A percentile compares a stretch with the other conserved stretches of the same genome.
These are phyloP conservation scores for Apodemus sylvaticus DNA, from an alignment of 2,113 vertebrate genomes.

Conservation along the genomic window DNA sequence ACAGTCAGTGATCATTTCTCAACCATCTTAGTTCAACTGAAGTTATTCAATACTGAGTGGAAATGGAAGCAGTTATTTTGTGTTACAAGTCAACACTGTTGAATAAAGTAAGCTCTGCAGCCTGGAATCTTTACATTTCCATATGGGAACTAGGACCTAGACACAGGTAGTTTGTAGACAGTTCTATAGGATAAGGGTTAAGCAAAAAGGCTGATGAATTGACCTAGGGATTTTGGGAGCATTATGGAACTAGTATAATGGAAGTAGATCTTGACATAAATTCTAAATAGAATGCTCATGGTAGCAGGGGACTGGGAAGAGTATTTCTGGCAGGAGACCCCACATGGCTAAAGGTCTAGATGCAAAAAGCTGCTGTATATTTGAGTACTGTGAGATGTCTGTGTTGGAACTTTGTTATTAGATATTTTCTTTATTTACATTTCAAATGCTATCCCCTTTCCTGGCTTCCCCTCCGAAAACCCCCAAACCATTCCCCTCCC, in stretches of 20 bases:
- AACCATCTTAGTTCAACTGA: background rate
- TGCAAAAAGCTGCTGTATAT: background rate
- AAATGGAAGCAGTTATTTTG: background rate
- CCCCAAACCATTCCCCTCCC: no score
- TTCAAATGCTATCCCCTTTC: no score
- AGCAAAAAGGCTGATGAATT: background rate
- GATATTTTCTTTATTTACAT: no score
- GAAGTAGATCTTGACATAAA: background rate
- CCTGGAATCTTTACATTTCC: background rate
- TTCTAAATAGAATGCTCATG: background rate
- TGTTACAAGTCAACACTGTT: background rate
- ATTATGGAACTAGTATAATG: background rate
- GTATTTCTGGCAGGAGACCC: background rate
- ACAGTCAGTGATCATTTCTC: background rate
- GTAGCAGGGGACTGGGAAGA: no score
- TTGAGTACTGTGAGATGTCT: background rate
- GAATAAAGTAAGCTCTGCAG: background rate
- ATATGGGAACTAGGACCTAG: background rate
- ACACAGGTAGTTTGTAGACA: background rate
- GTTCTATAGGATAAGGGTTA: background rate
- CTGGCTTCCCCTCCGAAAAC: no score
- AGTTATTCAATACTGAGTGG: background rate
- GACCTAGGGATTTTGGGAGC: background rate
- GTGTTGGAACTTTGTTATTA: no score
- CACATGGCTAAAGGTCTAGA: background rate